A percentile compares a stretch with the other conserved stretches of the same genome.
phyloP scores from a whole-genome alignment of 2,888 invertebrate genomes.

The Atrina japonica region DNA sequence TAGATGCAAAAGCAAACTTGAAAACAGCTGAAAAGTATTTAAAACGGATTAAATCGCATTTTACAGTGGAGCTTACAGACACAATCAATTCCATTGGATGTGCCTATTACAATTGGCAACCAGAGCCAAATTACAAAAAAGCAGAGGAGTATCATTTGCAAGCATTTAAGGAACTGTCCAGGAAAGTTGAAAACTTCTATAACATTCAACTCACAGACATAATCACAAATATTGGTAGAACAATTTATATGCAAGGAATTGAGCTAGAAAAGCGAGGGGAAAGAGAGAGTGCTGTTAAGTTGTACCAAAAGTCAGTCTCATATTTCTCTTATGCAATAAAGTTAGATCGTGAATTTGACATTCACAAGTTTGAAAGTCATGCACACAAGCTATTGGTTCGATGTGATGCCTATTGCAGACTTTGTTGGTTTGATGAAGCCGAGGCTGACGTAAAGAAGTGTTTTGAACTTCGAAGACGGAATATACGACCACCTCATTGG shows the following conservation, averaged over 20 bases:
- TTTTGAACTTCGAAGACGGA: constrained; percentile 16
- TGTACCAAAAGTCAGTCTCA: constrained; percentile 20
- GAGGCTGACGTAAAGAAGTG: constrained; percentile 21
- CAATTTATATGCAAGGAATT: constrained; percentile 9
- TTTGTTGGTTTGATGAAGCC: constrained; percentile 1
- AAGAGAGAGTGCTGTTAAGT: constrained; percentile 1
- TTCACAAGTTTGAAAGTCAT: constrained; percentile 29
- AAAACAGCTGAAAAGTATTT: constrained; percentile 14
- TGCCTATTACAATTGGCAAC: constrained; percentile 23
- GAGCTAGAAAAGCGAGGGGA: background rate
- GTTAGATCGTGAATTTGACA: constrained; percentile 13
- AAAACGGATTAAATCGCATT: background rate
- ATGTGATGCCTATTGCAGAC: too few species aligned
- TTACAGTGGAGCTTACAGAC: constrained; percentile 24
- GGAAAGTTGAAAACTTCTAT: constrained; percentile 20
- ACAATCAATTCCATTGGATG: constrained; percentile 37
- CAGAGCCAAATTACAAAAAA: constrained; percentile 4
- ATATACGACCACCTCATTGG: constrained; percentile 27
- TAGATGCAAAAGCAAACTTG: constrained; percentile 13
- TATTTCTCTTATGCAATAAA: constrained; percentile 27
- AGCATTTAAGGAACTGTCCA: constrained; percentile 18
- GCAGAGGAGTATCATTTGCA: constrained; percentile 19
- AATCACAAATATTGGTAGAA: constrained; percentile 27
- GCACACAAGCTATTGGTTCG: constrained; percentile 21
- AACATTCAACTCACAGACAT: constrained; percentile 29